Evolutionary conservation across 1,140 invertebrate species (phyloP), one percentile per base, ranked within the genome.

Genomic region (Macrobrachium nipponense): DNA sequence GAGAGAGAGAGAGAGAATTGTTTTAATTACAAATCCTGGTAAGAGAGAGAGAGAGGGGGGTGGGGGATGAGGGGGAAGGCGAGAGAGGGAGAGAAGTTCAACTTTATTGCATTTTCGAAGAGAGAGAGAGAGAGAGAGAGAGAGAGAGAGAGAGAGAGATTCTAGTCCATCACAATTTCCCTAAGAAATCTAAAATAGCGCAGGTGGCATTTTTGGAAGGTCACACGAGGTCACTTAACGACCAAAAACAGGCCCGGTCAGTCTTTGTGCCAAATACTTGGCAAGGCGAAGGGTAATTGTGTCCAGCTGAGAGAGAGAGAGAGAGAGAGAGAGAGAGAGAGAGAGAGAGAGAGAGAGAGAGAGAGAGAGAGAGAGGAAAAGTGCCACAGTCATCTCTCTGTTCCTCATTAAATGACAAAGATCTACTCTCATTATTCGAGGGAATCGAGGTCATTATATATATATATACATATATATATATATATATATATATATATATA

Each of bases 391-490:
- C 27, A 36, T 36, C 27, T 36, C 27, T 36, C 27, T 36, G 27
- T 36, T 36, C 4, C 27, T 4, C 27, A 36, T 36, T 36, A 36
- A 36, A 36, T 36, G 27, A 36, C 1, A 36, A 36, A 36, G 27
- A 36, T 36, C 27, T 36, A 36, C 27, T 36, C 27, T 36, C 27
- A 36, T 36, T 36, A 36, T 36, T 2, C 27, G 4, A 76, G 27
- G 20, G 1, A 36, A 2, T 2, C 27, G 4, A 76, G 27, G 20
- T 14, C 14, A 14, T 43, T 76, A 76, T 76, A 76, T 76, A 76
- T 76, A 76, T 76, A 58, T 58, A 58, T 76, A 76, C 11, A 58
- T 58, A 76, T 58, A 58, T 58, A 76, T 58, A 58, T 58, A 76
- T 58, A 76, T 58, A 76, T 58, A 76, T 58, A 76, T 8, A 76